Percentiles rank a stretch among this genome's conserved stretches.
Conservation (phyloP, 2,113 vertebrate species). For the Hydropotes inermis region DNA sequence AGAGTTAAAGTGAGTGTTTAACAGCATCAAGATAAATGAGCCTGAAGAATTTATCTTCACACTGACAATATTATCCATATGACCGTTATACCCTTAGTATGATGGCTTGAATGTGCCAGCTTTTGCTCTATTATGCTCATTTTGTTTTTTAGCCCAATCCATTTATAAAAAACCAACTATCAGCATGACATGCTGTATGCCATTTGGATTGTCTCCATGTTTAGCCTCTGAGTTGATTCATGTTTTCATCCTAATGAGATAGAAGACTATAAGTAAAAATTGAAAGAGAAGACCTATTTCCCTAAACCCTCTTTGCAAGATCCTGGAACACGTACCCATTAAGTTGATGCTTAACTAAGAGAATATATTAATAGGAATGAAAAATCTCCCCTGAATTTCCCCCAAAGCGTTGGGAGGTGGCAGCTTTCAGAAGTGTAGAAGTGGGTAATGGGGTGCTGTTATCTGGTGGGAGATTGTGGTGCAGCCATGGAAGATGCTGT, state of each 20-base stretch:
- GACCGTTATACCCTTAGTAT: background rate
- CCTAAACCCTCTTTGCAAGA: background rate
- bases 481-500: too few relatives aligned
- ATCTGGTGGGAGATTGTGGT: background rate
- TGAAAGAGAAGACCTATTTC: background rate
- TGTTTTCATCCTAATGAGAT: background rate
- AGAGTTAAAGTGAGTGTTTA: background rate
- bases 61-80: background rate
- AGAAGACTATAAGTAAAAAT: background rate
- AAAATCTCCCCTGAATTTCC: background rate
- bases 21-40: background rate
- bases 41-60: background rate
- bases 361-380: background rate
- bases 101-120: background rate
- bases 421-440: background rate
- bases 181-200: background rate
- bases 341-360: background rate
- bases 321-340: background rate
- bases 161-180: background rate
- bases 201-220: background rate
- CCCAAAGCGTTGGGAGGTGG: background rate
- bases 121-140: background rate
- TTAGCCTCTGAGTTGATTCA: background rate
- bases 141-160: background rate
- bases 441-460: background rate